phyloP scores from a whole-genome alignment of 1,140 invertebrate species.

The Drosophila rufa region DNA sequence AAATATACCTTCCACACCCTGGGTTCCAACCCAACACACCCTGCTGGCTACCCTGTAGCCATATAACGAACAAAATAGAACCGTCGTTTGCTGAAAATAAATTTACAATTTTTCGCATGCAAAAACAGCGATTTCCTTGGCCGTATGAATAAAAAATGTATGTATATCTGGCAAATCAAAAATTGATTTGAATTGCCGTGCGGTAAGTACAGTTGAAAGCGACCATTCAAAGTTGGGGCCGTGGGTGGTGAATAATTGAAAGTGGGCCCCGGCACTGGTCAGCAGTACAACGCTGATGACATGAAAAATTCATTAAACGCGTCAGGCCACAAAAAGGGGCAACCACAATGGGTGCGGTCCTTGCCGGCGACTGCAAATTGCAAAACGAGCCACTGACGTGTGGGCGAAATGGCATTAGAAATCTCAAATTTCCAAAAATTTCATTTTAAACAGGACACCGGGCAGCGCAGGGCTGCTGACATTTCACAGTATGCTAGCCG shows the following conservation, averaged over 20 bases:
- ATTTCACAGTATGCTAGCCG: background rate
- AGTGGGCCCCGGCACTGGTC: conserved; percentile 31
- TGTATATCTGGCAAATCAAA: conserved; percentile 66
- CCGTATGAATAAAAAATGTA: conserved; percentile 46
- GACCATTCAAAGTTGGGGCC: conserved; percentile 14
- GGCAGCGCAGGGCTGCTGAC: background rate
- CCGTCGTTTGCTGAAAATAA: conserved; percentile 40
- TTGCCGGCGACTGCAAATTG: conserved; percentile 37
- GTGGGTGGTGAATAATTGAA: conserved; percentile 39
- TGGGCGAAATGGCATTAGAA: conserved; percentile 28
- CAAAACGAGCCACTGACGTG: conserved; percentile 29
- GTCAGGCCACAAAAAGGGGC: conserved; percentile 64
- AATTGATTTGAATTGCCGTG: conserved; percentile 80
- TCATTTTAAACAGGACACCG: conserved; percentile 20
- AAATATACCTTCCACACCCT: no score
- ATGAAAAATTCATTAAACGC: conserved; percentile 80
- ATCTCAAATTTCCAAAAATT: conserved; percentile 37
- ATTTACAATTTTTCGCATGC: conserved; percentile 58
- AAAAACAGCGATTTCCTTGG: conserved; percentile 35
- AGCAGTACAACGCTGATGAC: conserved; percentile 47
- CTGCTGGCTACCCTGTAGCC: background rate
- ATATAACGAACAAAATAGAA: conserved; percentile 10
- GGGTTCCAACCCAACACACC: background rate
- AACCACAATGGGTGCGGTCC: conserved; percentile 42
- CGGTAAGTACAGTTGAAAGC: conserved; percentile 73